Evolutionary conservation across 2,797 vertebrate species (phyloP), one percentile per base, ranked within the genome.

Genomic region (Cynopterus sphinx): DNA sequence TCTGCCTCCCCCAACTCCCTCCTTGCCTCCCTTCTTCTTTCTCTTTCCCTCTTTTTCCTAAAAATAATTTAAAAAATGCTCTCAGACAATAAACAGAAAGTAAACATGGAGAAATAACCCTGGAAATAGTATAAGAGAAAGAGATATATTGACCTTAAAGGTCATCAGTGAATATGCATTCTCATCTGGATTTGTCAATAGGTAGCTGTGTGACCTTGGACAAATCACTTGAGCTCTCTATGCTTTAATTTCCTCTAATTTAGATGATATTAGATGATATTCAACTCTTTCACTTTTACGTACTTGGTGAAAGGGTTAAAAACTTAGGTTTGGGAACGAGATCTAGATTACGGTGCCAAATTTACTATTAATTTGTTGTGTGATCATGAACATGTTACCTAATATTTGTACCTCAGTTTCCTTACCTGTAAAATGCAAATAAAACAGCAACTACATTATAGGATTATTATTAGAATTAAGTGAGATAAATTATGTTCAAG

Each of bases 291-390:
- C 12, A 61, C 5, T 33, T 94, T 11, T 74, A 87, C 53, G 33
- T 49, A 88, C 21, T 91, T 74, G 43, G 71, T 55, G 4, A 91
- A 90, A 92, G 19, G 22, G 73, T 79, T 84, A 91, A 90, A 51
- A 92, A 59, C 17, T 11, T 53, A 70, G 17, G 59, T 43, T 70
- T 63, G 24, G n/a, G 67, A 89, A 91, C 55, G 70, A 87, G n/a
- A 73, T 51, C 59, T 65, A 28, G 31, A 68, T 61, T 36, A 67
- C 5, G 5, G 28, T 46, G 46, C 16, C 92, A 49, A 75, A 1
- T 85, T 90, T 49, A 68, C 43, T 77, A 84, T 61, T 75, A 86
- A 91, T 8, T 65, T 71, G 10, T 6, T 74, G 1, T 43, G 57
- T n/a, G 26, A 84, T 46, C 16, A 67, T 81, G n/a, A 65, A 63